phyloP scores from a whole-genome alignment of 2,797 vertebrate species.

The Poeciliopsis turneri region DNA sequence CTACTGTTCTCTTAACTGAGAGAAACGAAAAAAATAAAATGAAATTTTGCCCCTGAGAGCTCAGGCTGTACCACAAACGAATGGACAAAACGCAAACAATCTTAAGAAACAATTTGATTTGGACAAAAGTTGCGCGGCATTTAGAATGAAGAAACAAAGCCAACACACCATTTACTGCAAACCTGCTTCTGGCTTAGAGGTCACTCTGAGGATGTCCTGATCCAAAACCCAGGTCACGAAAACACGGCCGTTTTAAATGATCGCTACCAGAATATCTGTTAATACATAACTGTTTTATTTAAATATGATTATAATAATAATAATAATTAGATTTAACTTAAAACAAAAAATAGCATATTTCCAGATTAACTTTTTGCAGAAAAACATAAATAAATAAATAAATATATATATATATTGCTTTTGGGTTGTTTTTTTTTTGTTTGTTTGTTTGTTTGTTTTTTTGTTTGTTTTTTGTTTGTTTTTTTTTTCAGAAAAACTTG shows the following conservation, averaged over 20 bases:
- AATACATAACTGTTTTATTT: not conserved
- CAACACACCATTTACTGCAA: not conserved
- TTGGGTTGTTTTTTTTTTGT: too few relatives aligned
- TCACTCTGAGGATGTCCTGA: not conserved
- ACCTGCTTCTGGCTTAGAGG: not conserved
- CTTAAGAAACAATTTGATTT: not conserved
- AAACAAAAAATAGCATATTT: constrained; percentile 5
- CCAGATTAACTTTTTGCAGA: constrained; percentile 15
- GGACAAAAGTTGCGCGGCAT: not conserved
- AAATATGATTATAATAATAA: not conserved
- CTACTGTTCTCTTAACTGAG: constrained; percentile 58
- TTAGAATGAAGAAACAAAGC: not conserved
- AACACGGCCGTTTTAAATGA: not conserved
- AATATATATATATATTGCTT: too few relatives aligned
- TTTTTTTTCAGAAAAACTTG: constrained; percentile 29
- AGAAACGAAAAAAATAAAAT: not conserved
- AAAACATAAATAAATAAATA: too few relatives aligned
- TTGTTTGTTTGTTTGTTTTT: too few relatives aligned
- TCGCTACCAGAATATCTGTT: not conserved
- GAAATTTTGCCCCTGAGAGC: constrained; percentile 9
- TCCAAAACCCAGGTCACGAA: not conserved
- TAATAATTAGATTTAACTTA: not conserved
- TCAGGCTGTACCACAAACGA: not conserved
- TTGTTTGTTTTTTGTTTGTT: accelerated
- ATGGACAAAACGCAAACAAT: constrained; percentile 9